Evolutionary conservation across 2,797 vertebrate genomes (phyloP).

Genomic region (Anabas testudineus): DNA sequence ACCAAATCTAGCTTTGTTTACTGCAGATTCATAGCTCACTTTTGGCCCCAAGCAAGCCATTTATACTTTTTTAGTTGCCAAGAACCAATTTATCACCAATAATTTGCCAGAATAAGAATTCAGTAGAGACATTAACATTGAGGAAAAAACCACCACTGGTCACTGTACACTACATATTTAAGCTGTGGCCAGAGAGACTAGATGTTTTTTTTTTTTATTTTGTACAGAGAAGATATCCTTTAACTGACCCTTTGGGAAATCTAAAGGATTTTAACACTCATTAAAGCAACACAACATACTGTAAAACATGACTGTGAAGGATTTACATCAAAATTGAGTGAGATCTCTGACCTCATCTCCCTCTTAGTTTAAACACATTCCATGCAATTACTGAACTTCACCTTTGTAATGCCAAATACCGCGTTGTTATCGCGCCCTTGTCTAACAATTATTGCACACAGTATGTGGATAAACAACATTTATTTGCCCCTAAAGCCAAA

Average conservation of each 20-base stretch:
- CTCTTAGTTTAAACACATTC: too few species aligned
- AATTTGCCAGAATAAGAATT: neutral
- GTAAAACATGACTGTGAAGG: too few species aligned
- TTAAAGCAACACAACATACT: constrained; percentile 11
- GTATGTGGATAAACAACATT: too few species aligned
- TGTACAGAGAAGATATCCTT: constrained; percentile 15
- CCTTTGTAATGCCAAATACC: too few species aligned
- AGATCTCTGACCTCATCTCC: too few species aligned
- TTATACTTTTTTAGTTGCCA: neutral
- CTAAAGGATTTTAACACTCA: neutral
- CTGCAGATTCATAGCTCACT: neutral
- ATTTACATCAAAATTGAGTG: too few species aligned
- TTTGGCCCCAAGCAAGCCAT: neutral
- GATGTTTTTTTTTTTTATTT: neutral
- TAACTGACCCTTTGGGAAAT: constrained; percentile 8
- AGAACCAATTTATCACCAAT: constrained; percentile 12
- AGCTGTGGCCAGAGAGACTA: constrained; percentile 27
- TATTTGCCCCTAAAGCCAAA: too few species aligned
- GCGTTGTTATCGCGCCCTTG: too few species aligned
- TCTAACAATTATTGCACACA: too few species aligned
- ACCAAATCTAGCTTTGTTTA: too few species aligned
- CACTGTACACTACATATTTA: constrained; percentile 13
- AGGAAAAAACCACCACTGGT: too few species aligned
- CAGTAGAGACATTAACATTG: constrained; percentile 14
- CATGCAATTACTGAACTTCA: too few species aligned